These are phyloP conservation scores for Netelia fuscicornis DNA, from an alignment of 2,888 invertebrate species.

Conservation along the genomic window DNA sequence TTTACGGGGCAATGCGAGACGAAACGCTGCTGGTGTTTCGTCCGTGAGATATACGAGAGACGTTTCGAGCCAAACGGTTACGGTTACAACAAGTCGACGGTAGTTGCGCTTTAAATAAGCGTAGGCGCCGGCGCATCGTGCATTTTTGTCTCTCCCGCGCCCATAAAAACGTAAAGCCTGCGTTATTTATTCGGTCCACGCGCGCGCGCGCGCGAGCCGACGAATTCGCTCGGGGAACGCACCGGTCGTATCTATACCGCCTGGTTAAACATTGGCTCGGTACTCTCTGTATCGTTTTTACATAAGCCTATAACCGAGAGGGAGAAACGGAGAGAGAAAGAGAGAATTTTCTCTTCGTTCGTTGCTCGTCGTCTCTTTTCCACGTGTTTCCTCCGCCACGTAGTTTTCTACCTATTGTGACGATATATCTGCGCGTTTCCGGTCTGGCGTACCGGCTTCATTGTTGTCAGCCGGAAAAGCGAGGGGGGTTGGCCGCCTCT, in stretches of 20 bases:
- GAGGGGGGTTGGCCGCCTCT: neutral
- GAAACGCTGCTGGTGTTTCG: neutral
- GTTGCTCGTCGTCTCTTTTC: neutral
- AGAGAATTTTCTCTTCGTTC: neutral
- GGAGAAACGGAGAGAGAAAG: no score
- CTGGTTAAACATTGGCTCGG: conserved; percentile 35
- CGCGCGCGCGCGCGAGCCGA: conserved; percentile 30
- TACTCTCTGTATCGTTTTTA: neutral
- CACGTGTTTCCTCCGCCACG: conserved; percentile 8
- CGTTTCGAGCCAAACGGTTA: conserved; percentile 33
- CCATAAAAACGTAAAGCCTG: conserved; percentile 80
- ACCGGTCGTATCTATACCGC: neutral
- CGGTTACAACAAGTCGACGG: conserved; percentile 14
- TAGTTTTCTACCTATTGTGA: conserved; percentile 53
- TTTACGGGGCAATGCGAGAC: neutral
- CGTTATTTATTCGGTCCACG: conserved; percentile 80
- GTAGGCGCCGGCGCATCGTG: conserved; percentile 41
- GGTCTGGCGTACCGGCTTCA: conserved; percentile 40
- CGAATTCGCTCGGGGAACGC: neutral
- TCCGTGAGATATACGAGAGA: no score
- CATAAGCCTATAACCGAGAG: neutral
- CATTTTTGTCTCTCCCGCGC: conserved; percentile 43
- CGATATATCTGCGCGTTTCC: conserved; percentile 56
- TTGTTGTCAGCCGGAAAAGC: conserved; percentile 57
- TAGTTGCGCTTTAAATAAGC: conserved; percentile 28